phyloP scores from a whole-genome alignment of 2,797 vertebrate species.

The Craterocephalus amniculus region DNA sequence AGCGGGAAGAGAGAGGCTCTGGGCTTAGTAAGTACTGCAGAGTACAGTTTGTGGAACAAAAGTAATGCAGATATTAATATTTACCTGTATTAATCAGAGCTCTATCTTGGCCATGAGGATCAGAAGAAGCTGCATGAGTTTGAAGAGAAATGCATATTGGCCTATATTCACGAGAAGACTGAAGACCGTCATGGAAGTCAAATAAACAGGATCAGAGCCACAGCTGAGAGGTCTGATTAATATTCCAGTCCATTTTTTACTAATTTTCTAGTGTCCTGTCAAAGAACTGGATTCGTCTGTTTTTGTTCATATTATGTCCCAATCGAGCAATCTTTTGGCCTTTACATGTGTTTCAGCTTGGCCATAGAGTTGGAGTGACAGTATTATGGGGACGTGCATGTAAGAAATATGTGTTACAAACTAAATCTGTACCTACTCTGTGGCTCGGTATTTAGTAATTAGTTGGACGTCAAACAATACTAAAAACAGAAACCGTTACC shows the following conservation, averaged over 20 bases:
- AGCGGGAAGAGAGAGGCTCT: conserved; percentile 85
- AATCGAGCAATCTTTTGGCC: neutral
- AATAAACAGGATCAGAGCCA: conserved; percentile 86
- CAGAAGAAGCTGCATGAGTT: conserved; percentile 94
- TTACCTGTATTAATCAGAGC: conserved; percentile 77
- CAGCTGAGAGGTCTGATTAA: conserved; percentile 86
- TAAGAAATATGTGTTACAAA: neutral
- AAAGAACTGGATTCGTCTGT: neutral
- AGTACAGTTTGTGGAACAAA: conserved; percentile 6
- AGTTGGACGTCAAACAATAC: neutral
- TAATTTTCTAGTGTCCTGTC: neutral
- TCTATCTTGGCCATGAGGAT: conserved; percentile 90
- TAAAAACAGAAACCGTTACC: neutral
- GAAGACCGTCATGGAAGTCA: conserved; percentile 81
- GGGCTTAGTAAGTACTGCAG: conserved; percentile 91
- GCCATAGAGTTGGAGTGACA: neutral
- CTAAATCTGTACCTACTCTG: neutral
- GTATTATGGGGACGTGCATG: neutral
- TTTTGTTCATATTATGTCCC: neutral
- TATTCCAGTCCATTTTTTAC: neutral
- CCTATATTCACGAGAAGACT: conserved; percentile 89
- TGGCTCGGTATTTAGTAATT: neutral
- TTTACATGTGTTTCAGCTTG: neutral
- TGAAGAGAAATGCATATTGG: conserved; percentile 92
- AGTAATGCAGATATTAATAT: neutral